Evolutionary conservation across 2,797 vertebrate species (phyloP).

Genomic region (Squalus acanthias): DNA sequence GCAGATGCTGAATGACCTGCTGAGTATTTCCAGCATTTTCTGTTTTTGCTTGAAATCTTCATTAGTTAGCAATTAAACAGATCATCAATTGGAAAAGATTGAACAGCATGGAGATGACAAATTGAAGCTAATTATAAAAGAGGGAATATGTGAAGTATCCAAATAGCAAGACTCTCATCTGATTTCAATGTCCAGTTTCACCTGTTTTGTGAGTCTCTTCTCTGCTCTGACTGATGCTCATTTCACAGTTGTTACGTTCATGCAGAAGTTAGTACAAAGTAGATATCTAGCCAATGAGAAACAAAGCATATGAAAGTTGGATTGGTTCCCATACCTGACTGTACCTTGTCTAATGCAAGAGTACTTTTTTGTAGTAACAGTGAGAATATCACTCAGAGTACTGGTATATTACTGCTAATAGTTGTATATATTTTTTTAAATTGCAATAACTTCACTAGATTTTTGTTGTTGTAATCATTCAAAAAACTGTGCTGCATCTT

Average conservation of each 20-base stretch:
- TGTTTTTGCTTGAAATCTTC: background rate
- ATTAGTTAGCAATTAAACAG: background rate
- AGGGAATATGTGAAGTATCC: background rate
- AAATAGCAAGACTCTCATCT: background rate
- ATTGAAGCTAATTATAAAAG: background rate
- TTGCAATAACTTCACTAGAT: background rate
- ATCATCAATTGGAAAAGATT: background rate
- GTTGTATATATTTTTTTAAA: background rate
- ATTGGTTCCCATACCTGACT: background rate
- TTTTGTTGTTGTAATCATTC: background rate
- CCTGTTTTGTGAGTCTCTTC: background rate
- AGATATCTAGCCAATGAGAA: background rate
- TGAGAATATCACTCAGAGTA: background rate
- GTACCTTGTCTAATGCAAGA: background rate
- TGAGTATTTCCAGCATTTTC: background rate
- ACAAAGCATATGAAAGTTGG: background rate
- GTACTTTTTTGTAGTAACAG: background rate
- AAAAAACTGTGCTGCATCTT: background rate
- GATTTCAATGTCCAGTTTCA: background rate
- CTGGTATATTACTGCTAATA: background rate
- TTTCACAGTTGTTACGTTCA: background rate
- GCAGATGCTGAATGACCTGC: background rate
- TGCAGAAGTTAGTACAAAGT: background rate
- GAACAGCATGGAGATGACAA: background rate
- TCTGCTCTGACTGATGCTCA: background rate